Percentiles rank a stretch among this genome's conserved stretches.
Conservation (phyloP, 2,888 invertebrate genomes). For the Halocaridina rubra region DNA sequence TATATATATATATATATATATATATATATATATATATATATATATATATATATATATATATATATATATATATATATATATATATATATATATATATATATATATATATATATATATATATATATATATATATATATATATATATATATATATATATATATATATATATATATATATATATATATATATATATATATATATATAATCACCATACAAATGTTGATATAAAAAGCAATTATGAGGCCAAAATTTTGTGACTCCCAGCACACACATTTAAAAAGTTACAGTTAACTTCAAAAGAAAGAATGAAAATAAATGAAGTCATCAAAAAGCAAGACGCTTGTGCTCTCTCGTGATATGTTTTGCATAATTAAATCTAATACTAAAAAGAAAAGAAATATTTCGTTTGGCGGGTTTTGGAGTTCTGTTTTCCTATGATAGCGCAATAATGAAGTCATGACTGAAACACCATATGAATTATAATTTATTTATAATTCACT, state of each 20-base stretch:
- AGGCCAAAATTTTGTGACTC: not conserved
- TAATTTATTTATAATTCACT: no score
- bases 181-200: not conserved
- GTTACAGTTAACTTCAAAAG: not conserved
- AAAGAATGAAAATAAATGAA: not conserved
- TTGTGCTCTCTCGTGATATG: no score
- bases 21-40: conserved; percentile 21
- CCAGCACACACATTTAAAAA: not conserved
- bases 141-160: conserved; percentile 36
- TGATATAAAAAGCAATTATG: not conserved
- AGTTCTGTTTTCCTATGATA: no score
- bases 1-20: conserved; percentile 10
- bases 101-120: no score
- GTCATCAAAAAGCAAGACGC: no score
- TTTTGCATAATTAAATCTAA: no score
- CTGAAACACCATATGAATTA: no score
- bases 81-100: not conserved
- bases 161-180: conserved; percentile 26
- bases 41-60: conserved; percentile 16
- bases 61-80: conserved; percentile 1
- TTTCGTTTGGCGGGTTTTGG: no score
- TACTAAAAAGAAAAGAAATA: no score
- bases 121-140: conserved; percentile 29
- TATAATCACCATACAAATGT: no score
- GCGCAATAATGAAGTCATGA: no score